Base-by-base conservation (phyloP, 2,888 invertebrate genomes). In the Cactoblastis cactorum region DNA sequence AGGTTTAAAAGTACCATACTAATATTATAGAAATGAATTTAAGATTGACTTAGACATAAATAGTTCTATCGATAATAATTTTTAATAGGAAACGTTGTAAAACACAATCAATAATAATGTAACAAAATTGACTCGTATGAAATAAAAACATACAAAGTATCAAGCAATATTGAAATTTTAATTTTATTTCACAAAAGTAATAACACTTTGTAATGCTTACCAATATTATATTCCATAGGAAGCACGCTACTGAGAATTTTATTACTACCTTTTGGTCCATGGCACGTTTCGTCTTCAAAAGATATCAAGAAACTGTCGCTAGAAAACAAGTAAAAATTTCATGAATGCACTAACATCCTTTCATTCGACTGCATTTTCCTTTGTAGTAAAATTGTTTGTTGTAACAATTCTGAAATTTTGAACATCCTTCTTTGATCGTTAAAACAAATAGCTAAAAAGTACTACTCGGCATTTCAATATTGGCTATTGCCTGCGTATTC, bases 1-100 rank as follows among this genome's bases (percentile, higher is more conserved):
- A 51, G 12, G 17, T 17, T 3, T 33, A 48, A 52, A 45, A 24
- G 24, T 45, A 45, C 57, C 65, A 60, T 59, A 59, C 47, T 54
- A 61, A 33, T 8, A n/a, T 33, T 33, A 33, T 33, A 2, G 11
- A 33, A 11, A 33, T 33, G 11, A 11, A 2, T 11, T 33, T 33
- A 33, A 8, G 11, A 33, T 24, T 8, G 3, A 24, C 8, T 24
- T 24, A 24, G 24, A 24, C n/a, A n/a, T n/a, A n/a, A n/a, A n/a
- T n/a, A n/a, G n/a, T n/a, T n/a, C n/a, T n/a, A n/a, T n/a, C n/a
- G n/a, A n/a, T n/a, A n/a, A n/a, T n/a, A n/a, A n/a, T n/a, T n/a
- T n/a, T n/a, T n/a, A n/a, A n/a, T n/a, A n/a, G n/a, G n/a, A n/a
- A n/a, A n/a, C n/a, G n/a, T n/a, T n/a, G n/a, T n/a, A n/a, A n/a